Percentiles rank a stretch among this genome's conserved stretches.
Evolutionary conservation across 2,113 vertebrate genomes (phyloP).

Genomic region (Crotalus tigris): DNA sequence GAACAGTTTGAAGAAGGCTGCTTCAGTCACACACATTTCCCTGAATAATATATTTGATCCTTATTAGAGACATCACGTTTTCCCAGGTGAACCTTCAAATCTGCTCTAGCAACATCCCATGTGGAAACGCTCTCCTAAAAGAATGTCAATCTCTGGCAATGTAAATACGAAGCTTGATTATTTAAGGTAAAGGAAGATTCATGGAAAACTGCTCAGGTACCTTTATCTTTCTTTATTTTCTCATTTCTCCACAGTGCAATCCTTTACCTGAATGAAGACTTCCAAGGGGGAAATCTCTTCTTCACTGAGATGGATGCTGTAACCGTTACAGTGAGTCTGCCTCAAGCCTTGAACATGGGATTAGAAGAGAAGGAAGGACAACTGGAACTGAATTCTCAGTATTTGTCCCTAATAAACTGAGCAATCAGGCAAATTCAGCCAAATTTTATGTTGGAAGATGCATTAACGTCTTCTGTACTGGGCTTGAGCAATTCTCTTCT

Average conservation of each 20-base stretch:
- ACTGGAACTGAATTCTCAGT: not conserved
- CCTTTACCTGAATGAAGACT: constrained; percentile 93
- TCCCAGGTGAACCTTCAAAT: not conserved
- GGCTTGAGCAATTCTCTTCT: not conserved
- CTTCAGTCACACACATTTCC: not conserved
- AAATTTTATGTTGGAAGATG: constrained; percentile 45
- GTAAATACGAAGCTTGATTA: not conserved
- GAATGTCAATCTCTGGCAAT: not conserved
- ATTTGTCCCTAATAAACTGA: not conserved
- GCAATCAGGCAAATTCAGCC: constrained; percentile 55
- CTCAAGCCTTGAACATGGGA: not conserved
- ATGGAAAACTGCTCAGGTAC: not conserved
- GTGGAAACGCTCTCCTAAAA: not conserved
- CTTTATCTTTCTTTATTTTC: not conserved
- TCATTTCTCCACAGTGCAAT: constrained; percentile 75
- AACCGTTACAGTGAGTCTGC: constrained; percentile 79
- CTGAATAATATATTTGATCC: not conserved
- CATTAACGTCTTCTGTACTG: constrained; percentile 29
- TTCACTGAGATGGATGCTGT: constrained; percentile 87
- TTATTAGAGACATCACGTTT: not conserved
- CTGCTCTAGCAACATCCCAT: not conserved
- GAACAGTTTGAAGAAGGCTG: not conserved
- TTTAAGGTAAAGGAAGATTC: not conserved
- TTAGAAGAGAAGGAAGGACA: not conserved
- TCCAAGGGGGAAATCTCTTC: constrained; percentile 89